Conservation (phyloP, 2,113 vertebrate genomes). For the Microtus ochrogaster region DNA sequence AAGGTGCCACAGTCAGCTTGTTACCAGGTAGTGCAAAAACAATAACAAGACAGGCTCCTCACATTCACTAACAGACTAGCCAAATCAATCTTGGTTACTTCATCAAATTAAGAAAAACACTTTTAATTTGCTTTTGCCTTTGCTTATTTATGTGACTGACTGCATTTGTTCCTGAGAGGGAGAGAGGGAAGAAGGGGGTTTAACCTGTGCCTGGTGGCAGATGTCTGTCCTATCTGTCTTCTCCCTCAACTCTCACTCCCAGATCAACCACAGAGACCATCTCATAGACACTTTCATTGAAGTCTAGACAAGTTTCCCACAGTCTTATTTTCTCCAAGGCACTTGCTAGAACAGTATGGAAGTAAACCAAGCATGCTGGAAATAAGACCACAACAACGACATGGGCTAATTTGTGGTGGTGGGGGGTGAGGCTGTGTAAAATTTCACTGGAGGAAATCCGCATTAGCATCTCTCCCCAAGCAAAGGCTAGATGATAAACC, state of each 20-base stretch:
- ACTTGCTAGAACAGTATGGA: neutral
- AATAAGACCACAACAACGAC: neutral
- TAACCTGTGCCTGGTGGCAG: neutral
- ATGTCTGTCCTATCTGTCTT: neutral
- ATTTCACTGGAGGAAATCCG: neutral
- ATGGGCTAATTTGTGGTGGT: neutral
- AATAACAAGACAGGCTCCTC: neutral
- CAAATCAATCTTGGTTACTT: neutral
- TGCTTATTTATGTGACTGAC: neutral
- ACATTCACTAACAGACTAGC: neutral
- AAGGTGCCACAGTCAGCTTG: constrained; percentile 24
- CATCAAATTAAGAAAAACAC: neutral
- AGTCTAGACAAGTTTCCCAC: neutral
- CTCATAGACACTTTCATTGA: neutral
- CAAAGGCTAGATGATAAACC: neutral
- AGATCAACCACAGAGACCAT: neutral
- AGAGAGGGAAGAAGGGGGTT: neutral
- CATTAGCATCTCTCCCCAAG: neutral
- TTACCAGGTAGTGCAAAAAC: neutral
- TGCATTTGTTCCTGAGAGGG: neutral
- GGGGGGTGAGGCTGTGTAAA: neutral
- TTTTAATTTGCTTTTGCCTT: neutral
- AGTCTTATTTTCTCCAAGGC: neutral
- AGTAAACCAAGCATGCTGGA: neutral
- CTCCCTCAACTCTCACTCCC: neutral